Base-by-base conservation (phyloP, 2,888 invertebrate species). In the Tenthredo mesomela region DNA sequence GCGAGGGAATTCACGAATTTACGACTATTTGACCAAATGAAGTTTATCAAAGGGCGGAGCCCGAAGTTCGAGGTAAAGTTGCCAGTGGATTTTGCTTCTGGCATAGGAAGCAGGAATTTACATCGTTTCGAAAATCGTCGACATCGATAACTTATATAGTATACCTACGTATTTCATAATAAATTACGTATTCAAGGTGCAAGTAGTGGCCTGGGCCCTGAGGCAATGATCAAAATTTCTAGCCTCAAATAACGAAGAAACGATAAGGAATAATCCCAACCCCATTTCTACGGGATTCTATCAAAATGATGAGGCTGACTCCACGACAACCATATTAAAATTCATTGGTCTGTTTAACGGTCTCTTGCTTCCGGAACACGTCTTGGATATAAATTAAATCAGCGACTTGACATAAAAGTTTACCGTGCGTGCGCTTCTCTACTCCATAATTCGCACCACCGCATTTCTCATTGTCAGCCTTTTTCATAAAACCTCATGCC, bases 1-100 rank as follows among this genome's bases (percentile, higher is more conserved):
- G 58, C 29, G 75, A 33, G 58, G 78, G 75, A 47, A 80, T 78
- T 78, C 67, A 50, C 61, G 77, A 84, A 84, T 84, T 84, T 84
- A 84, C 84, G 84, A 84, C 77, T 77, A 84, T 84, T 84, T 80
- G 80, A 80, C 80, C 80, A 40, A 80, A 65, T 33, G 80, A 61
- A 80, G 40, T 80, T 80, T 80, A 80, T 80, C 80, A 80, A 77
- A 77, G 77, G 77, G 77, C 43, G 43, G 18, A 29, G 25, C 37
- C 71, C 29, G 47, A 29, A 25, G 21, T 43, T 54, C 54, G 61
- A 6, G 10, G 6, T 21, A 33, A n/a, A 80, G 80, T 61, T 80
- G 5, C 33, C 15, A 12, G 6, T 33, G 33, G 15, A 67, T 33
- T 33, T 67, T 67, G 18, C 29, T 67, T 12, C 18, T 33, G 21